Conservation (phyloP, 1,140 invertebrate genomes). For the Neuroterus valhalla region DNA sequence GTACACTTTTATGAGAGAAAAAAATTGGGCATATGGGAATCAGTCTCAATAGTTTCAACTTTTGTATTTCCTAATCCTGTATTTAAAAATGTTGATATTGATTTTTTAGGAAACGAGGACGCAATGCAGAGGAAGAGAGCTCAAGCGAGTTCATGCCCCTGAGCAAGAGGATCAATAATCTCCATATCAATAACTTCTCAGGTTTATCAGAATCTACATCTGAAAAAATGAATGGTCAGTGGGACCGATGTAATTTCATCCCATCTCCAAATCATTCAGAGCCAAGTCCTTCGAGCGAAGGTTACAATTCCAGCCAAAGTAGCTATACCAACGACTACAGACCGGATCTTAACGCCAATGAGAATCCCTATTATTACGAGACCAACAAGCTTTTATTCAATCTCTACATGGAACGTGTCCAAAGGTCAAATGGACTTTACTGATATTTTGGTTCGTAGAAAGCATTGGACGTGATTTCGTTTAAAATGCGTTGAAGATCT, state of each 20-base stretch:
- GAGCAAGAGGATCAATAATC: conserved; percentile 86
- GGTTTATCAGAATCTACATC: conserved; percentile 53
- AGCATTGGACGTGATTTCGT: neutral
- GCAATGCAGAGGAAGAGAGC: conserved; percentile 81
- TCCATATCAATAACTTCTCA: conserved; percentile 80
- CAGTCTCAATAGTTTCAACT: neutral
- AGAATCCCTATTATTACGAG: conserved; percentile 81
- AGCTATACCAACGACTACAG: conserved; percentile 71
- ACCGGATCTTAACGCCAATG: conserved; percentile 75
- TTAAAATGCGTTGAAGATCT: neutral
- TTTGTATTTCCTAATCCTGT: neutral
- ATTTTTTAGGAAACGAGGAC: conserved; percentile 79
- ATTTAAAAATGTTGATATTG: conserved; percentile 2
- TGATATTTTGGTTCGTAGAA: conserved; percentile 39
- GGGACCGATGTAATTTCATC: conserved; percentile 59
- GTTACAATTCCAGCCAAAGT: conserved; percentile 66
- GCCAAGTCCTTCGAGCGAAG: conserved; percentile 65
- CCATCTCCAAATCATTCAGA: conserved; percentile 70
- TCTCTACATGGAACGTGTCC: conserved; percentile 77
- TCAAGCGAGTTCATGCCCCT: conserved; percentile 84
- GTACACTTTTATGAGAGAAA: conserved; percentile 28
- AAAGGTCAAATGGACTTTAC: conserved; percentile 67
- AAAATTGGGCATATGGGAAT: neutral
- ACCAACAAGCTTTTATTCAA: conserved; percentile 79
- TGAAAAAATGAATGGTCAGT: conserved; percentile 65